These are phyloP conservation scores for Antechinus stuartii DNA, from an alignment of 2,113 vertebrate genomes.

Conservation along the genomic window DNA sequence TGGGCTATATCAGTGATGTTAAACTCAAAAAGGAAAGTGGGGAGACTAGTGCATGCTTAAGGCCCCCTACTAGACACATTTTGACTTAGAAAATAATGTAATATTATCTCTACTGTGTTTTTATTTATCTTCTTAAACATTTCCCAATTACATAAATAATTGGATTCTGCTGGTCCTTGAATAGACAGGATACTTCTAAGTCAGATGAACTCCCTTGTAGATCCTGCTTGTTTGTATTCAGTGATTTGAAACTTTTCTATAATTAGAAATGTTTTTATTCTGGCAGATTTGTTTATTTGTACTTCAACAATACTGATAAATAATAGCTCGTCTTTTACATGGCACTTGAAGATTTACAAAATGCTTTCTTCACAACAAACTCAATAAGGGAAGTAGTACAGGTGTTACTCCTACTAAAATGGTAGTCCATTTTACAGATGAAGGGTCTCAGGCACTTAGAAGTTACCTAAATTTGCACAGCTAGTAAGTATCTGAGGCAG, in stretches of 20 bases:
- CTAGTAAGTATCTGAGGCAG: background rate
- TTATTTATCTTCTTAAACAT: background rate
- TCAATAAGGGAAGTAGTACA: background rate
- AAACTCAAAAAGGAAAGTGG: background rate
- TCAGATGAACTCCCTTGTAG: background rate
- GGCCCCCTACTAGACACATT: background rate
- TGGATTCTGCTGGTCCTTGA: background rate
- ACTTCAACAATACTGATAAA: background rate
- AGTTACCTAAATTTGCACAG: background rate
- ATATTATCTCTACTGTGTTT: background rate
- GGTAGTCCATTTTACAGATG: background rate
- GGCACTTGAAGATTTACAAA: background rate
- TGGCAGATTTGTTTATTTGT: background rate
- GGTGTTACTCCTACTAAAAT: background rate
- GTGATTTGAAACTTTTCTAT: background rate
- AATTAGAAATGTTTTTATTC: background rate
- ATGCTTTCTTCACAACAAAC: background rate
- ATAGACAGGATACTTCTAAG: background rate
- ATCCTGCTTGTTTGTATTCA: background rate
- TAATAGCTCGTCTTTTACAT: background rate
- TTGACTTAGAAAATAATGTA: background rate
- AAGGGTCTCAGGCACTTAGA: background rate
- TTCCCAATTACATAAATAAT: background rate
- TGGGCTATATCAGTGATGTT: background rate
- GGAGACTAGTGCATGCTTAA: background rate